These are phyloP conservation scores for Spea multiplicata DNA, from an alignment of 2,113 vertebrate species.

Conservation along the genomic window DNA sequence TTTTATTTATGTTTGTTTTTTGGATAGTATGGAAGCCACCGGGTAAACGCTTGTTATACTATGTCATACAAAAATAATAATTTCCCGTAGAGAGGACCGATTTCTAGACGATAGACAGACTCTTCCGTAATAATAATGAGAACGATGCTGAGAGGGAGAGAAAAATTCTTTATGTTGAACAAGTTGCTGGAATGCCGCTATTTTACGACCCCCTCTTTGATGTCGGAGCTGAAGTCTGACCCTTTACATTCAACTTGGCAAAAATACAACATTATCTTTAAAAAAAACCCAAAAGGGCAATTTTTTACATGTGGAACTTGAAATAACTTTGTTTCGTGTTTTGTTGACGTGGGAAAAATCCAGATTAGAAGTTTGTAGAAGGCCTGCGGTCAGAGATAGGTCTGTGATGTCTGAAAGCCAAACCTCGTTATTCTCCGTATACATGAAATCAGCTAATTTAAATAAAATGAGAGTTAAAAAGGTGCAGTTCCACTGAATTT, in stretches of 20 bases:
- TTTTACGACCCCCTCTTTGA: slow-evolving; percentile 32
- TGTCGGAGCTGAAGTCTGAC: slow-evolving; percentile 9
- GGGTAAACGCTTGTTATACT: slow-evolving; percentile 3
- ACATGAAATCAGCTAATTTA: not conserved
- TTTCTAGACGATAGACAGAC: slow-evolving; percentile 30
- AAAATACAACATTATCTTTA: slow-evolving; percentile 15
- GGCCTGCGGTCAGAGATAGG: not conserved
- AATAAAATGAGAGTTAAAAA: no score
- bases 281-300: not conserved
- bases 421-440: not conserved
- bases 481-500: no score
- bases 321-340: slow-evolving; percentile 24
- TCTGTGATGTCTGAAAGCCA: not conserved
- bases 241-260: slow-evolving; percentile 23
- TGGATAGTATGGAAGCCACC: no score
- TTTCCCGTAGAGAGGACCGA: slow-evolving; percentile 29
- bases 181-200: slow-evolving; percentile 23
- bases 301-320: not conserved
- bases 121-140: slow-evolving; percentile 8
- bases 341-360: slow-evolving; percentile 14
- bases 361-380: not conserved
- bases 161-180: slow-evolving; percentile 16
- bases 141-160: slow-evolving; percentile 11
- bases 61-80: slow-evolving; percentile 24
- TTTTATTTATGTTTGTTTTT: no score